These are phyloP conservation scores for Neuroterus valhalla DNA, from an alignment of 1,140 invertebrate genomes.

Conservation along the genomic window DNA sequence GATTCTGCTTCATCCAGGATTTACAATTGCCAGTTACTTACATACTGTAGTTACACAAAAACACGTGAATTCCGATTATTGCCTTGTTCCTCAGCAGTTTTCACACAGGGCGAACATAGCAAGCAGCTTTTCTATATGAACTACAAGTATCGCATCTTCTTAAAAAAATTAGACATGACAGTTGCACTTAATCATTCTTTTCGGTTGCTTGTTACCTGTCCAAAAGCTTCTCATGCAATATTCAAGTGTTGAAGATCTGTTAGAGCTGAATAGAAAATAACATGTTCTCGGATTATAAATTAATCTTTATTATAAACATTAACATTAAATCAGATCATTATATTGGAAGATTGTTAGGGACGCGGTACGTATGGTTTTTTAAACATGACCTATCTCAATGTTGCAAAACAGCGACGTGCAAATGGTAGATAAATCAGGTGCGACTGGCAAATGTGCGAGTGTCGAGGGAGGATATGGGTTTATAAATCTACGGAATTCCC, in stretches of 20 bases:
- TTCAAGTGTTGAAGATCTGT: too few species aligned
- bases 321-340: neutral
- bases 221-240: too few species aligned
- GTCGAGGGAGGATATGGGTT: constrained; percentile 34
- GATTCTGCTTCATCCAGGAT: constrained; percentile 7
- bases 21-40: neutral
- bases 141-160: neutral
- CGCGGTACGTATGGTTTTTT: neutral
- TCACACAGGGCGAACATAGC: neutral
- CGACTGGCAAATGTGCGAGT: constrained; percentile 49
- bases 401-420: neutral
- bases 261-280: too few species aligned
- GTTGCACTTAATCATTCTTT: too few species aligned
- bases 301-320: neutral
- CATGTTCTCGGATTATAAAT: too few species aligned
- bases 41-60: neutral
- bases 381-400: neutral
- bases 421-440: constrained; percentile 46
- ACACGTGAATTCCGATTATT: constrained; percentile 17
- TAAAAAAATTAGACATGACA: neutral
- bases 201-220: too few species aligned
- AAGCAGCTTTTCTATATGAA: constrained; percentile 12
- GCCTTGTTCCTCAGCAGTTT: neutral
- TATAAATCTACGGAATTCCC: constrained; percentile 47
- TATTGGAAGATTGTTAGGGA: neutral